Percentiles rank a stretch among this genome's conserved stretches.
phyloP scores from a whole-genome alignment of 64 coral and sea anemone genomes.

The Hydrozoanthus tunicans region DNA sequence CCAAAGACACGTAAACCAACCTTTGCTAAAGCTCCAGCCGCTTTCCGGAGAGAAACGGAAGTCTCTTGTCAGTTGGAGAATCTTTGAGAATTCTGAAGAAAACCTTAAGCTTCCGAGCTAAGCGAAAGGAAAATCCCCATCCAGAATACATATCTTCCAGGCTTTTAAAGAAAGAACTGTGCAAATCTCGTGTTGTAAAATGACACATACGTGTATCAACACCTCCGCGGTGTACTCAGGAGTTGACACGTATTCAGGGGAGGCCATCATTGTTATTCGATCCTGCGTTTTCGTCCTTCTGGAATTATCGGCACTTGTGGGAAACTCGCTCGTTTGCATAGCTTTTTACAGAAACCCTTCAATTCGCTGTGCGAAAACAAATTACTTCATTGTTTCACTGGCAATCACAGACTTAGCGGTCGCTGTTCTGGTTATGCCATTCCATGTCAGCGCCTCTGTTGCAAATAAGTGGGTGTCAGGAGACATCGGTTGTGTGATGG shows the following conservation, averaged over 20 bases:
- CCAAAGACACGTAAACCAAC: too few relatives aligned
- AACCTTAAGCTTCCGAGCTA: too few relatives aligned
- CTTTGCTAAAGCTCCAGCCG: too few relatives aligned
- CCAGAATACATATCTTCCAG: too few relatives aligned
- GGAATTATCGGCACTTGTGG: conserved; percentile 32
- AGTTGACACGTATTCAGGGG: neutral
- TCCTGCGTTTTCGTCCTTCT: neutral
- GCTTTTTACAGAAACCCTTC: conserved; percentile 47
- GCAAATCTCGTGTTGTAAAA: neutral
- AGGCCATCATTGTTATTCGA: neutral
- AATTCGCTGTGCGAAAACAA: conserved; percentile 42
- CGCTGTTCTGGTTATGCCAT: conserved; percentile 49
- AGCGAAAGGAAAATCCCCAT: too few relatives aligned
- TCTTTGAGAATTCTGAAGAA: too few relatives aligned
- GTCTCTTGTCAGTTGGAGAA: too few relatives aligned
- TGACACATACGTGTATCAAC: neutral
- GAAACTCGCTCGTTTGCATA: conserved; percentile 51
- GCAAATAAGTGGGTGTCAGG: neutral
- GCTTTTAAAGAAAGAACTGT: too few relatives aligned
- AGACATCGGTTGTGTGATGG: neutral
- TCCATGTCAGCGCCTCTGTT: conserved; percentile 1
- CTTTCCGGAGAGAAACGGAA: too few relatives aligned
- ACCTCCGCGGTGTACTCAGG: neutral
- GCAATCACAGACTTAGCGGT: conserved; percentile 69
- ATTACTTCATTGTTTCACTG: conserved; percentile 62